Base-by-base conservation (phyloP, 2,888 invertebrate species). In the Baronia brevicornis region DNA sequence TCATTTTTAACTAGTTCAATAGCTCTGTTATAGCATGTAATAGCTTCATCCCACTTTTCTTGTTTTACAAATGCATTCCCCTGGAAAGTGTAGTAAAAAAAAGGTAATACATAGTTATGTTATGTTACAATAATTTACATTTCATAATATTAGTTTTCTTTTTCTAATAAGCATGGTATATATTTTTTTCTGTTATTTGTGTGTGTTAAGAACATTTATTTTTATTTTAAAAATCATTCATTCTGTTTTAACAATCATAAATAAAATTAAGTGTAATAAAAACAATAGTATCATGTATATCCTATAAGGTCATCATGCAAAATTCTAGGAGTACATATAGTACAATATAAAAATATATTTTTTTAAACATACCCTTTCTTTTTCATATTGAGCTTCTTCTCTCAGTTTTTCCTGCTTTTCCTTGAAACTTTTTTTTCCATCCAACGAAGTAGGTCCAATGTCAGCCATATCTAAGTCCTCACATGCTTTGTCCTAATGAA, bases 1-100 rank as follows among this genome's bases (percentile, higher is more conserved):
- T 95, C 90, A 62, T 89, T 87, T 4, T 91, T 87, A 51, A 93
- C 94, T 34, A 91, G 70, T 37, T 92, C 90, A 19, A 98, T 96
- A 0, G 98, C 98, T 60, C 91, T 88, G 21, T 90, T 91, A 65
- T 98, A 99, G 62, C 92, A 93, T 3, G 87, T 73, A 36, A 97
- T 91, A 0, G 98, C 98, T 44, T 93, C 91, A 11, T 90, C 88
- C 88, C 93, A 98, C 55, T 95, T 90, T 48, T 91, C 87, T 17
- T 85, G 64, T 54, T 91, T 91, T 9, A 96, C 96, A 63, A 88
- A 90, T 46, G 78, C 82, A 68, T 98, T 98, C 9, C 98, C 98
- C 85, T 90, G 62, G 20, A 80, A 84, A 12, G 4, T 22, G 2
- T 19, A 30, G 4, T 22, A 30, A 35, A 22, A 15, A 12, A 35